These are phyloP conservation scores for Mnemiopsis leidyi DNA, from an alignment of 37 sponge, comb jelly and placozoan species.

Conservation along the genomic window DNA sequence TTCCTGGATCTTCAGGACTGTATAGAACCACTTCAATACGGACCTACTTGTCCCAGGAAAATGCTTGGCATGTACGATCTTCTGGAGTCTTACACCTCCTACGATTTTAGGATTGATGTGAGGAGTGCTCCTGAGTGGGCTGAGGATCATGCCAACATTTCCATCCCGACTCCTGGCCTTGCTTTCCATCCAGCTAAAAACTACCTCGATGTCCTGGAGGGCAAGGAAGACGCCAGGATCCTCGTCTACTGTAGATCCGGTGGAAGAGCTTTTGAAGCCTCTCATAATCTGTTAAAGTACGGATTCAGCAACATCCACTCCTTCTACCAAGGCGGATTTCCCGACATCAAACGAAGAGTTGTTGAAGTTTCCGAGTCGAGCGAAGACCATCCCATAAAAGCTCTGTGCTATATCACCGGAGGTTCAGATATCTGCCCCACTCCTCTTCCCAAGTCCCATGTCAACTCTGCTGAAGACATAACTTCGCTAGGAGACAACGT, in stretches of 20 bases:
- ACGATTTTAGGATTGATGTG: slow-evolving; percentile 57
- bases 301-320: slow-evolving; percentile 51
- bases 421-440: slow-evolving; percentile 31
- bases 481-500: background rate
- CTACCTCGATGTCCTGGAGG: slow-evolving; percentile 1
- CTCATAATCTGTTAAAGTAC: slow-evolving; percentile 2
- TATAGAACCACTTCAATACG: slow-evolving; percentile 1
- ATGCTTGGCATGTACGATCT: background rate
- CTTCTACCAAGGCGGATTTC: slow-evolving; percentile 54
- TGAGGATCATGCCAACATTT: slow-evolving; percentile 36
- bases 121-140: slow-evolving; percentile 25
- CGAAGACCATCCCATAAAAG: background rate
- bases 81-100: background rate
- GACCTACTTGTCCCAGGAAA: slow-evolving; percentile 8
- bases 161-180: slow-evolving; percentile 33
- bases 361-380: background rate
- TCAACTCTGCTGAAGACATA: slow-evolving; percentile 1
- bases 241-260: slow-evolving; percentile 41
- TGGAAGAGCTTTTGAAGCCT: slow-evolving; percentile 19
- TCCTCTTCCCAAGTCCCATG: background rate
- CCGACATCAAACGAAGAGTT: background rate
- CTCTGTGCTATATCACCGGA: slow-evolving; percentile 6
- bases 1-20: slow-evolving; percentile 61
- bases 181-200: background rate
- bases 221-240: background rate